These are phyloP conservation scores for Glaucopsyche alexis DNA, from an alignment of 2,888 invertebrate species.

Conservation along the genomic window DNA sequence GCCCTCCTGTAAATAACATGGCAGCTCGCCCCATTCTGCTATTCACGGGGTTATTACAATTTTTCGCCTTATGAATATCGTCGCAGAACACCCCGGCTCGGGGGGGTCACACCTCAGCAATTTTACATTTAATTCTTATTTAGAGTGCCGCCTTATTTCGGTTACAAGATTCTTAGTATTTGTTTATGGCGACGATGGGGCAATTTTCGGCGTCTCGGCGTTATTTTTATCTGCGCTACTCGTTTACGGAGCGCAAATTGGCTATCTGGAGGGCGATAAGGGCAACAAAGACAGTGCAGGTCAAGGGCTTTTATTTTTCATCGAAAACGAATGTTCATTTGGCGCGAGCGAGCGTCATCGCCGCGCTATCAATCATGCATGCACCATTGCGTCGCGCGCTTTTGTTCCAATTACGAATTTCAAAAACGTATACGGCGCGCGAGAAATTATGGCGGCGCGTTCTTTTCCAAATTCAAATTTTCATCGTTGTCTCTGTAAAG, in stretches of 20 bases:
- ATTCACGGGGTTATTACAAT: conserved; percentile 77
- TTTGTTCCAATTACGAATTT: conserved; percentile 77
- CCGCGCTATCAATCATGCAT: conserved; percentile 76
- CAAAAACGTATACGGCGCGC: conserved; percentile 70
- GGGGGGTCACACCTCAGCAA: conserved; percentile 77
- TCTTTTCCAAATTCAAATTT: conserved; percentile 63
- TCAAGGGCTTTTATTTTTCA: conserved; percentile 66
- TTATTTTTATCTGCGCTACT: conserved; percentile 58
- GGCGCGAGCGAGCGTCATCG: conserved; percentile 59
- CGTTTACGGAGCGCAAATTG: conserved; percentile 59
- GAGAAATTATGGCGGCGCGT: conserved; percentile 69
- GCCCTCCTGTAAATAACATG: conserved; percentile 64
- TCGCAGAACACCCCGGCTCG: conserved; percentile 57
- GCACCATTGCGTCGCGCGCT: conserved; percentile 75
- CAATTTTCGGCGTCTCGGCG: conserved; percentile 67
- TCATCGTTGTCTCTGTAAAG: conserved; percentile 56
- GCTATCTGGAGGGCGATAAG: conserved; percentile 43
- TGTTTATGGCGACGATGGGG: conserved; percentile 70
- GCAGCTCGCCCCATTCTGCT: conserved; percentile 62
- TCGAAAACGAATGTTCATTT: conserved; percentile 60
- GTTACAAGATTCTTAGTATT: conserved; percentile 79
- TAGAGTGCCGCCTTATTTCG: conserved; percentile 77
- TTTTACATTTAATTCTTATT: conserved; percentile 78
- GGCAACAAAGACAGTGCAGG: conserved; percentile 52
- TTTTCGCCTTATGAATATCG: conserved; percentile 80